Conservation (phyloP, 2,113 vertebrate genomes). For the Nannobrachium achirus region DNA sequence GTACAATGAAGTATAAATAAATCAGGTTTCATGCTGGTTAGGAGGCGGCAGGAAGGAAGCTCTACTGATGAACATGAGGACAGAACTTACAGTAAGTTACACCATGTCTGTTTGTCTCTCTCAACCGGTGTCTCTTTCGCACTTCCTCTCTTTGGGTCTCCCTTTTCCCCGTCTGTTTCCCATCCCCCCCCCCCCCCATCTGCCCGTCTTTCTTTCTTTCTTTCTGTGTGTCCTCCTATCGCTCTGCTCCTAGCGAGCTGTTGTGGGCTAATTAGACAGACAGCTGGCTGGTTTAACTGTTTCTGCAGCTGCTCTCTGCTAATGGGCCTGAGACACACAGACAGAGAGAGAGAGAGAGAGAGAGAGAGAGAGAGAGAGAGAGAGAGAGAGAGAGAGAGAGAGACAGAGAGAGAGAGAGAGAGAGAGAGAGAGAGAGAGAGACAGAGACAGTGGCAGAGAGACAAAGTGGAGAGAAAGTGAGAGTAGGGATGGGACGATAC, state of each 20-base stretch:
- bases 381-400: background rate
- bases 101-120: background rate
- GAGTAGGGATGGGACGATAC: background rate
- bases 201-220: too few species aligned
- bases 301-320: conserved; percentile 24
- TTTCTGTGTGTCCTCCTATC: background rate
- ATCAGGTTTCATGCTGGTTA: too few species aligned
- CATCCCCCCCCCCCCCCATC: background rate
- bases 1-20: too few species aligned
- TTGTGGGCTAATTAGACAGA: conserved; percentile 17
- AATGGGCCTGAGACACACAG: background rate
- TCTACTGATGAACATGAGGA: too few species aligned
- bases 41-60: too few species aligned
- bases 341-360: background rate
- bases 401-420: background rate
- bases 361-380: background rate
- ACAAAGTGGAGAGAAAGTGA: background rate
- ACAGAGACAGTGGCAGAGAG: background rate
- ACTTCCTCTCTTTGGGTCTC: too few species aligned
- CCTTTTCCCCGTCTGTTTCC: too few species aligned
- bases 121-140: background rate
- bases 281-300: conserved; percentile 24
- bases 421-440: background rate
- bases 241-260: conserved; percentile 4
- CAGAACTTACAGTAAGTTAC: background rate